Percentiles rank a stretch among this genome's conserved stretches.
Conservation (phyloP, 92 coral and sea anemone species). For the Epizoanthus scotinus region DNA sequence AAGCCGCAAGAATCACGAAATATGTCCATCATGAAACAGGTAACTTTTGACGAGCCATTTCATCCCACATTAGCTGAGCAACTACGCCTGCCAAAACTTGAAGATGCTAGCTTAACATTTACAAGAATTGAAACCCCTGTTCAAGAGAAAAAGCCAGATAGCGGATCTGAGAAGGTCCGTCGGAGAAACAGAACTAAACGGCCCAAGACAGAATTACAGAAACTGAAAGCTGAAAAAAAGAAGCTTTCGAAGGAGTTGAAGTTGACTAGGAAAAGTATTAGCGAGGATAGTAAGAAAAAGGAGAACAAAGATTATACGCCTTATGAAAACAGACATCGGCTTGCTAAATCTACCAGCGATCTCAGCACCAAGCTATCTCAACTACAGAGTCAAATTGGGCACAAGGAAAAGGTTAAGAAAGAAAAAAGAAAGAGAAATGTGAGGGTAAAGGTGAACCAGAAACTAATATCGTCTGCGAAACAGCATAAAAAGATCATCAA, state of each 20-base stretch:
- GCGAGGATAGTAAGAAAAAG: slow-evolving; percentile 66
- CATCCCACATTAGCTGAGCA: background rate
- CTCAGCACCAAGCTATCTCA: slow-evolving; percentile 73
- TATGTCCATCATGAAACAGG: slow-evolving; percentile 34
- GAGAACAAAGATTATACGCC: slow-evolving; percentile 62
- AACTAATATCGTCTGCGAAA: slow-evolving; percentile 66
- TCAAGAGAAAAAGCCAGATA: background rate
- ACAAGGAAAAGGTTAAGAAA: slow-evolving; percentile 56
- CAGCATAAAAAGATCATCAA: slow-evolving; percentile 74
- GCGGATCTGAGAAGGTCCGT: background rate
- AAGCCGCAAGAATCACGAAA: background rate
- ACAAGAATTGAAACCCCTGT: slow-evolving; percentile 31
- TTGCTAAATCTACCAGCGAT: slow-evolving; percentile 77
- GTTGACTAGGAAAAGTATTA: slow-evolving; percentile 56
- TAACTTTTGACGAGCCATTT: slow-evolving; percentile 13
- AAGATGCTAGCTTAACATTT: background rate
- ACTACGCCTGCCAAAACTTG: slow-evolving; percentile 28
- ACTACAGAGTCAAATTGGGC: slow-evolving; percentile 63
- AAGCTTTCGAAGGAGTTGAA: slow-evolving; percentile 63
- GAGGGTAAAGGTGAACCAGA: slow-evolving; percentile 59
- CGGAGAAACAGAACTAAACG: slow-evolving; percentile 33
- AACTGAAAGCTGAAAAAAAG: slow-evolving; percentile 63
- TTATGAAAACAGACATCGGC: slow-evolving; percentile 76
- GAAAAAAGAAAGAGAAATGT: slow-evolving; percentile 55
- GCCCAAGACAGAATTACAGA: slow-evolving; percentile 61